Base-by-base conservation (phyloP, 2,113 vertebrate species). In the Uria aalge region DNA sequence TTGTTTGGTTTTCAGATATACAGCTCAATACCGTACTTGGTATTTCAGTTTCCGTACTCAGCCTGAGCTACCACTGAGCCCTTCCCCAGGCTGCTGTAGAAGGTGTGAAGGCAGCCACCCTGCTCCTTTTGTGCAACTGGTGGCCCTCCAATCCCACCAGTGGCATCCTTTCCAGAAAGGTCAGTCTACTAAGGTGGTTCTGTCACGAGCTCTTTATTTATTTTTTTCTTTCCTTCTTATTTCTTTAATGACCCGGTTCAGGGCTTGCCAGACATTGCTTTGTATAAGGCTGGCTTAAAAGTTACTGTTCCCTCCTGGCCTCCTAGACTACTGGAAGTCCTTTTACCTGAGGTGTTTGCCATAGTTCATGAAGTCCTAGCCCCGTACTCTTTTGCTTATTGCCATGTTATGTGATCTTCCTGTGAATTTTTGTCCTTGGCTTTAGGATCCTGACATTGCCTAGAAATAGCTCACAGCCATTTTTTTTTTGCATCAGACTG, bases 41-140 rank as follows among this genome's bases (percentile, higher is more conserved):
- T 12, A 48, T 48, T 64, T 85, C 40, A 16, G n/a, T 76, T 88
- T 74, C 50, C 1, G 0, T 64, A 47, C 38, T 40, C 1, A 0
- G 29, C 17, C 32, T 50, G 14, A 73, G 47, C 23, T 50, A 23
- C 36, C 0, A 1, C 40, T 26, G 55, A 36, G 36, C 30, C 50
- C 19, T 84, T 74, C 60, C 41, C 26, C 18, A 36, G 12, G 38
- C 34, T 75, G 22, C 36, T 53, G 43, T 12, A 53, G 66, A 41
- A 29, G 40, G 12, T 0, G 0, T 64, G 34, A 74, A 68, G 29
- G 26, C 57, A 72, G n/a, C 43, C 38, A 15, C 16, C 62, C 55
- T 45, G 24, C 13, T 41, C 9, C 6, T 79, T 48, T 29, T 7
- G 18, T 40, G 45, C 24, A 36, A 24, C 40, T 16, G 19, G 29